Evolutionary conservation across 2,797 vertebrate genomes (phyloP), one percentile per base, ranked within the genome.

Genomic region (Mormyrus proboscirostris): DNA sequence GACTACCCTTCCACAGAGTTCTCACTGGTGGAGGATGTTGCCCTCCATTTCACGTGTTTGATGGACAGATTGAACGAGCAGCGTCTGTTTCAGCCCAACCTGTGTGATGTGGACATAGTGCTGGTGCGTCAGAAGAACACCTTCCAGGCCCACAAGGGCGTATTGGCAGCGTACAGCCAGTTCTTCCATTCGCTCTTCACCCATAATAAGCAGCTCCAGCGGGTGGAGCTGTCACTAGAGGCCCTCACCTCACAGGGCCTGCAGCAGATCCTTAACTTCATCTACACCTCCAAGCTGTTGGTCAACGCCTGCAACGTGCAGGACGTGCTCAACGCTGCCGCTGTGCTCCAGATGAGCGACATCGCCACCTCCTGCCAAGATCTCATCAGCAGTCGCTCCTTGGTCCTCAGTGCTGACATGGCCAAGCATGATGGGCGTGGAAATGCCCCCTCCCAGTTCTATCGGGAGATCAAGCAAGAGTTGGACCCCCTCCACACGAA

Each of bases 121-220:
- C 96, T 98, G 94, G 97, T 98, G 88, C 98, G 96, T 87, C 98
- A 99, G 94, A 97, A 96, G 93, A 98, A 97, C 92, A 97, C 98
- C 91, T 99, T 99, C 92, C 98, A 98, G 0, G 98, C 98, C 8
- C 98, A 99, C 95, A 99, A 99, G 93, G 98, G 98, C 0, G 97
- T 99, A 90, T 96, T 99, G 91, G 98, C 98, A 0, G 98, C 98
- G 92, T 99, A 98, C 95, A 99, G 98, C 94, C 98, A 97, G 86
- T 99, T 99, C 95, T 99, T 99, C 95, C 98, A 99, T 93, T 98
- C 98, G 0, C 98, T 99, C 89, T 99, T 99, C 90, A 97, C 97
- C 84, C 97, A 97, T 89, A 99, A 98, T 96, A 99, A 99, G 93
- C 98, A 98, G 94, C 96, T 99, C 92, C 97, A 97, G 89, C 96